Conservation (phyloP, 2,113 vertebrate genomes). For the Cromileptes altivelis region DNA sequence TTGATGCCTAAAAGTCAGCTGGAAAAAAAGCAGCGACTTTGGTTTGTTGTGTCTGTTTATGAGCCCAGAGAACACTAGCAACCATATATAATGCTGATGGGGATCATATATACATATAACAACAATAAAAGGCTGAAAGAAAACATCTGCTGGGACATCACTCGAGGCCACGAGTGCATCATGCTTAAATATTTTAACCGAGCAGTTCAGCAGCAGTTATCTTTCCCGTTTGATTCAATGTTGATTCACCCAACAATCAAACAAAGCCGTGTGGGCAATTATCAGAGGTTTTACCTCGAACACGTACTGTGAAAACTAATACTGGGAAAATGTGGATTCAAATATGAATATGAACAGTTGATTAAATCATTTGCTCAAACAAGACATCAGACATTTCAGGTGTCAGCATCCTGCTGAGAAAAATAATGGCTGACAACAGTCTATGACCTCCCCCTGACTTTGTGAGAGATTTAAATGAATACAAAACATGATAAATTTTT, state of each 20-base stretch:
- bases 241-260: not conserved
- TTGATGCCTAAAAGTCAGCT: too few relatives aligned
- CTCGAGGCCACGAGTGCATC: not conserved
- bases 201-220: not conserved
- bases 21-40: too few relatives aligned
- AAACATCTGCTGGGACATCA: conserved; percentile 13
- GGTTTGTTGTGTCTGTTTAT: not conserved
- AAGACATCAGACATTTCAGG: conserved; percentile 1
- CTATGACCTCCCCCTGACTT: conserved; percentile 64
- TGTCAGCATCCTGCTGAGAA: not conserved
- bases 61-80: not conserved
- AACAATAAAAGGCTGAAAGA: not conserved
- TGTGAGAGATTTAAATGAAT: conserved; percentile 55
- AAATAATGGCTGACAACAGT: conserved; percentile 2
- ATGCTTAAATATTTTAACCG: not conserved
- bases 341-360: not conserved
- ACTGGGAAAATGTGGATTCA: not conserved
- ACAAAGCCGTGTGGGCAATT: not conserved
- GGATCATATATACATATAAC: not conserved
- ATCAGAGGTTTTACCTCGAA: not conserved
- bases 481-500: conserved; percentile 66
- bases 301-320: not conserved
- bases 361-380: conserved; percentile 5
- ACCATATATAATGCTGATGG: not conserved
- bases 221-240: not conserved